phyloP scores from a whole-genome alignment of 64 coral and sea anemone species.

The Montipora foliosa region DNA sequence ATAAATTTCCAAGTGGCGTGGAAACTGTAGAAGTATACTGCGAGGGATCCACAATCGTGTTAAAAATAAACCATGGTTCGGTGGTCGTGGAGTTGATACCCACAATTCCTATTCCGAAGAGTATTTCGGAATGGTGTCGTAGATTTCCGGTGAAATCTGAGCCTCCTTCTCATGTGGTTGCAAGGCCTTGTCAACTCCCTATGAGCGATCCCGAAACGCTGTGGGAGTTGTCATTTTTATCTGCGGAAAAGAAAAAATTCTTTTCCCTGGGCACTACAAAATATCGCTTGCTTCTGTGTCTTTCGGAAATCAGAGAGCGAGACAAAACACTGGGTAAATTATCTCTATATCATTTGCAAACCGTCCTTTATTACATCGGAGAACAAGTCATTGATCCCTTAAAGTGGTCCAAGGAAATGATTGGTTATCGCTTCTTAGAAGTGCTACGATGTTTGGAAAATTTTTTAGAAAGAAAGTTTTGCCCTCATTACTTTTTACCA shows the following conservation, averaged over 20 bases:
- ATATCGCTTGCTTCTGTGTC: constrained; percentile 29
- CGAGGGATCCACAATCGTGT: constrained; percentile 77
- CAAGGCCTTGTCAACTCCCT: constrained; percentile 61
- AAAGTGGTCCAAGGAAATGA: constrained; percentile 53
- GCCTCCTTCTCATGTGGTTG: constrained; percentile 64
- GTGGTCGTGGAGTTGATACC: constrained; percentile 85
- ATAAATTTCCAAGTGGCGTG: constrained; percentile 44
- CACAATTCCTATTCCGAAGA: constrained; percentile 47
- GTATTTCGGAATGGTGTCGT: constrained; percentile 37
- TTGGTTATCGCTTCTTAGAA: constrained; percentile 77
- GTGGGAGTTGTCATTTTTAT: constrained; percentile 79
- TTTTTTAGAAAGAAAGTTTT: constrained; percentile 65
- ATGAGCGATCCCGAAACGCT: constrained; percentile 86
- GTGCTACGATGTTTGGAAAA: constrained; percentile 58
- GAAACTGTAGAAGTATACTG: constrained; percentile 56
- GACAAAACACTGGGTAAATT: constrained; percentile 71
- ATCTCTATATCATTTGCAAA: constrained; percentile 75
- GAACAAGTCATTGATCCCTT: constrained; percentile 58
- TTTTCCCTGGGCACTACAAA: constrained; percentile 46
- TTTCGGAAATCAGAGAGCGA: constrained; percentile 71
- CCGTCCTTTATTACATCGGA: constrained; percentile 55
- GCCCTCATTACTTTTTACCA: constrained; percentile 73
- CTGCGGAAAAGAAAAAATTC: constrained; percentile 67
- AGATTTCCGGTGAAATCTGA: constrained; percentile 53
- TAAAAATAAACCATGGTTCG: constrained; percentile 67